phyloP scores from a whole-genome alignment of 53 echinoderm and acorn worm genomes.

The Actinopyga echinites region DNA sequence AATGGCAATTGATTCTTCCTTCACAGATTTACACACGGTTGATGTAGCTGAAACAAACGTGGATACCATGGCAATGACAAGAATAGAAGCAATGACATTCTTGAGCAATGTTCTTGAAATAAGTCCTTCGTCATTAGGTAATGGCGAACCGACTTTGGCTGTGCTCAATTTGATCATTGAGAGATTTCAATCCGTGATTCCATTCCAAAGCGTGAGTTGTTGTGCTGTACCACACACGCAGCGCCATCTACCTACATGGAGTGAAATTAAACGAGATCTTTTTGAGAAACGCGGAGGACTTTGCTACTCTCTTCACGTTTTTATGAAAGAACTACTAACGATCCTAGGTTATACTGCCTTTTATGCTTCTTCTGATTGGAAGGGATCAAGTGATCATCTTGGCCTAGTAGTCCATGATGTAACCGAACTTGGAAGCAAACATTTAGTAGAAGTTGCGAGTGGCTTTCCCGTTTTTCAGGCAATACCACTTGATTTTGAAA shows the following conservation, averaged over 20 bases:
- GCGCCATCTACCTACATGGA: constrained; percentile 10
- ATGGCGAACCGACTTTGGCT: not conserved
- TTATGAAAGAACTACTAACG: constrained; percentile 23
- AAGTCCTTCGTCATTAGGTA: not conserved
- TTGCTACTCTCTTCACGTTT: constrained; percentile 3
- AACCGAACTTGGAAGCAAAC: not conserved
- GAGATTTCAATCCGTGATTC: constrained; percentile 13
- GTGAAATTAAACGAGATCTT: constrained; percentile 5
- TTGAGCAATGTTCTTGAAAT: not conserved
- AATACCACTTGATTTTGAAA: constrained; percentile 34
- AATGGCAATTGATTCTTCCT: too few species aligned
- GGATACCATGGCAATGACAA: constrained; percentile 15
- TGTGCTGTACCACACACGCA: not conserved
- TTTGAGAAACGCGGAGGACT: constrained; percentile 24
- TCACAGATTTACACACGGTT: too few species aligned
- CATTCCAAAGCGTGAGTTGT: constrained; percentile 40
- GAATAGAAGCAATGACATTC: not conserved
- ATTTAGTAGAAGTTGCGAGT: constrained; percentile 37
- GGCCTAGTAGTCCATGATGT: not conserved
- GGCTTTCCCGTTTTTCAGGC: constrained; percentile 42
- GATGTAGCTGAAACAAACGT: too few species aligned
- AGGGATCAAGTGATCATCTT: not conserved
- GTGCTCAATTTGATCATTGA: constrained; percentile 20
- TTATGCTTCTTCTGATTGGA: not conserved
- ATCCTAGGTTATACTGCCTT: constrained; percentile 15